Conservation (phyloP, 2,113 vertebrate species). For the Gavia stellata region DNA sequence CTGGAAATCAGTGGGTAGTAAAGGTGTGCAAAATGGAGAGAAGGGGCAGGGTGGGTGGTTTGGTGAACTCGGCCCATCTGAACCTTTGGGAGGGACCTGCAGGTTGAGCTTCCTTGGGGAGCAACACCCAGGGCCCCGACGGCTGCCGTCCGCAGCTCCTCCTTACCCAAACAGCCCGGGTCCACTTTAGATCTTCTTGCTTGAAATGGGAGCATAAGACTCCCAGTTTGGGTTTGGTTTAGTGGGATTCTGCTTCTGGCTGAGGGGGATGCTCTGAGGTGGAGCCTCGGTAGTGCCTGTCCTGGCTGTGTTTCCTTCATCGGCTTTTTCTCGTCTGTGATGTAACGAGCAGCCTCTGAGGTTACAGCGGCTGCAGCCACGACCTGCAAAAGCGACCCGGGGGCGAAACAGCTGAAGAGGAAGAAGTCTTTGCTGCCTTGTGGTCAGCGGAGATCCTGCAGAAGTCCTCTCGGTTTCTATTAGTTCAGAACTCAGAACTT, state of each 20-base stretch:
- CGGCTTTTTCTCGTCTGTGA: neutral
- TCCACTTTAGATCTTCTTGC: neutral
- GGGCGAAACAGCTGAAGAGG: constrained; percentile 5
- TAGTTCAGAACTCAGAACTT: constrained; percentile 16
- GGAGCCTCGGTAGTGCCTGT: rapidly evolving
- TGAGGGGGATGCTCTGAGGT: neutral
- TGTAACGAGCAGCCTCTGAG: neutral
- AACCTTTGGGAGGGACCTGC: neutral
- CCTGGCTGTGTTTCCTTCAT: neutral
- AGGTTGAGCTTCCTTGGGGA: neutral
- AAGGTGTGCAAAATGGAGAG: neutral
- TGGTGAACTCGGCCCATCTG: rapidly evolving
- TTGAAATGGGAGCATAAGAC: neutral
- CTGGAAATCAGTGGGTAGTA: neutral
- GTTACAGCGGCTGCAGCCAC: neutral
- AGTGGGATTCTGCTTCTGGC: neutral
- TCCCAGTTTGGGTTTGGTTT: neutral
- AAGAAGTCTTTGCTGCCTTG: constrained; percentile 5
- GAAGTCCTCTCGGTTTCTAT: constrained; percentile 40
- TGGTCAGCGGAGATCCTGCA: constrained; percentile 6
- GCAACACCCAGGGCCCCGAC: rapidly evolving
- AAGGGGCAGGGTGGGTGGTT: neutral
- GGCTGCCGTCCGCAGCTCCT: rapidly evolving
- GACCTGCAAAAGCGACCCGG: neutral
- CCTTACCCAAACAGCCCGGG: neutral